phyloP scores from a whole-genome alignment of 2,113 vertebrate genomes.

The Vidua chalybeata region DNA sequence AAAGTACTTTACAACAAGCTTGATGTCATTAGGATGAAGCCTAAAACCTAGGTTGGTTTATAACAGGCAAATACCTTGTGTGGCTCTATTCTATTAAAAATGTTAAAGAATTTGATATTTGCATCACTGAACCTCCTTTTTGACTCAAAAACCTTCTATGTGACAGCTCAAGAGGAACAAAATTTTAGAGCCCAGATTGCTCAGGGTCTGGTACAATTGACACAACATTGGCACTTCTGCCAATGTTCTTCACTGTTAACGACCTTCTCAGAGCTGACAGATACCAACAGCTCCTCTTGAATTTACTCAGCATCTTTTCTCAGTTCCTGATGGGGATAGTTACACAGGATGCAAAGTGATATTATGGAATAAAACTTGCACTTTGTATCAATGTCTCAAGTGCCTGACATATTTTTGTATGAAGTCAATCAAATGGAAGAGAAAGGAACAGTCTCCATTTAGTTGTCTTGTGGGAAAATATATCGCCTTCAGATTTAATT shows the following conservation, averaged over 20 bases:
- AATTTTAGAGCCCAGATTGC: not conserved
- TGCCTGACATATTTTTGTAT: not conserved
- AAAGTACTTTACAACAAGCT: not conserved
- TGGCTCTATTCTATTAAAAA: not conserved
- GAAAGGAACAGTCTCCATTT: not conserved
- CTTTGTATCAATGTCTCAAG: not conserved
- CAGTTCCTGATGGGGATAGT: not conserved
- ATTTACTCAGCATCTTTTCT: slow-evolving; percentile 21
- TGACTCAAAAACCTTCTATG: not conserved
- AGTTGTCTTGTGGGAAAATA: not conserved
- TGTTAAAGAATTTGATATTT: not conserved
- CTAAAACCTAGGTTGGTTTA: not conserved
- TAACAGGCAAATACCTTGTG: not conserved
- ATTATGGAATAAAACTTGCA: slow-evolving; percentile 28
- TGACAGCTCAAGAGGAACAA: not conserved
- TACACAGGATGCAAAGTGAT: slow-evolving; percentile 34
- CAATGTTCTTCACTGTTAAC: not conserved
- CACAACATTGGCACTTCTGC: slow-evolving; percentile 27
- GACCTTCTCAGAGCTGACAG: slow-evolving; percentile 2
- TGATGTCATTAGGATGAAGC: not conserved
- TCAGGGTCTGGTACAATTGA: not conserved
- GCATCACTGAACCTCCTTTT: not conserved
- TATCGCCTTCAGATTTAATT: not conserved
- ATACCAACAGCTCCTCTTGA: slow-evolving; percentile 37
- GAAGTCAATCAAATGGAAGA: not conserved